Conservation (phyloP, 2,113 vertebrate species). For the Spheniscus mendiculus region DNA sequence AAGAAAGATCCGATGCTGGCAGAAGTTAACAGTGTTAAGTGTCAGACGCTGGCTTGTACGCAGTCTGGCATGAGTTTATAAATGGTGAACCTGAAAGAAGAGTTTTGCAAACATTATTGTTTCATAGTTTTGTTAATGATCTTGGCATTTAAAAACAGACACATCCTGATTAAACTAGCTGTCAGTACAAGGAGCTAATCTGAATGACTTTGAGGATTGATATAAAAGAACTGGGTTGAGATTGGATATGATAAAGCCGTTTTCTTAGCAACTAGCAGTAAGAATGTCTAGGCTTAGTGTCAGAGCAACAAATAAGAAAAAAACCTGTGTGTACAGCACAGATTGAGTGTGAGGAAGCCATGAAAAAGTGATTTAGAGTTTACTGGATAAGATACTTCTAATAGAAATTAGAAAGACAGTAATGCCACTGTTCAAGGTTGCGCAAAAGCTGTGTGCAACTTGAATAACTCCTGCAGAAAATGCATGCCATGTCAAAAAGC, state of each 20-base stretch:
- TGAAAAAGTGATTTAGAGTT: background rate
- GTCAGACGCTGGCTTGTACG: background rate
- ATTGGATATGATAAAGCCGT: background rate
- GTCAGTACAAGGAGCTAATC: background rate
- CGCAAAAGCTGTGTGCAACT: background rate
- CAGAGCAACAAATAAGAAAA: background rate
- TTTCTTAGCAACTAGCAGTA: background rate
- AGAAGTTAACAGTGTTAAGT: background rate
- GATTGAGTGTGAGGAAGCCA: background rate
- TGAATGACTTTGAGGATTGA: background rate
- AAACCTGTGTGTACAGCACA: background rate
- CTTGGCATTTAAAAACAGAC: background rate
- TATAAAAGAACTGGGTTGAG: background rate
- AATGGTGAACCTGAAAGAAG: background rate
- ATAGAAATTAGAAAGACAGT: background rate
- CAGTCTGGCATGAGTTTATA: background rate
- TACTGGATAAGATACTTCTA: background rate
- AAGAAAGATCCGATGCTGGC: background rate
- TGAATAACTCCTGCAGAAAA: background rate
- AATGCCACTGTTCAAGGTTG: background rate
- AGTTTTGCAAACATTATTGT: background rate
- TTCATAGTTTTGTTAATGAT: background rate
- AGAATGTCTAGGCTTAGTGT: background rate
- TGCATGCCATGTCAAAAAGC: background rate
- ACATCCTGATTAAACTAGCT: background rate